Percentiles rank a stretch among this genome's conserved stretches.
These are phyloP conservation scores for Stegodyphus mimosarum DNA, from an alignment of 1,140 invertebrate species.

Conservation along the genomic window DNA sequence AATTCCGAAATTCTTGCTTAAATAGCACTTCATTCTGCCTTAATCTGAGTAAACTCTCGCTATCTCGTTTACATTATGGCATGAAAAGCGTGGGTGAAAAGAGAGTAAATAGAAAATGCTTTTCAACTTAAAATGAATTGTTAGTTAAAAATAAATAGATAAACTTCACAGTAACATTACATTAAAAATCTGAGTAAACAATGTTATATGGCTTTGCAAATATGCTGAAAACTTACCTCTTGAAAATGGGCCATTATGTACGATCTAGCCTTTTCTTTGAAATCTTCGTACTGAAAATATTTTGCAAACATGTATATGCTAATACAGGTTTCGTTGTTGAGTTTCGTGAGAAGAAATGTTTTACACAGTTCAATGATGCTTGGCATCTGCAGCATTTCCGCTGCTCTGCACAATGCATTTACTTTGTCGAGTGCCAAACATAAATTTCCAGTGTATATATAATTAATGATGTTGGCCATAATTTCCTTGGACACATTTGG, in stretches of 20 bases:
- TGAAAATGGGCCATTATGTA: slow-evolving; percentile 40
- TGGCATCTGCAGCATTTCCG: slow-evolving; percentile 76
- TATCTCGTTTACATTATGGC: no score
- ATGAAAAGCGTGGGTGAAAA: no score
- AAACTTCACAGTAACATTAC: no score
- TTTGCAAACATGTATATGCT: slow-evolving; percentile 78
- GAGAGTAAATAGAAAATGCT: no score
- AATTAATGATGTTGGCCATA: slow-evolving; percentile 74
- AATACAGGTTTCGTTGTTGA: slow-evolving; percentile 75
- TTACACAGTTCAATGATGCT: slow-evolving; percentile 73
- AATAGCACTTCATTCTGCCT: no score
- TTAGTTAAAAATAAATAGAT: no score
- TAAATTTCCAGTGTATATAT: slow-evolving; percentile 76
- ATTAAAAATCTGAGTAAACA: neutral
- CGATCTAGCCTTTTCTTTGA: slow-evolving; percentile 62
- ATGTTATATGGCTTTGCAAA: no score
- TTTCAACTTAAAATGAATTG: no score
- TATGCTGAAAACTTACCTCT: slow-evolving; percentile 7
- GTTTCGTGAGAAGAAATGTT: slow-evolving; percentile 70
- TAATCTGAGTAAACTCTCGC: no score
- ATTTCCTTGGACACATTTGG: slow-evolving; percentile 66
- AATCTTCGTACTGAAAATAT: slow-evolving; percentile 74
- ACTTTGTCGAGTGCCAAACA: slow-evolving; percentile 74
- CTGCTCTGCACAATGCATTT: slow-evolving; percentile 73
- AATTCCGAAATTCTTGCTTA: no score